These are phyloP conservation scores for Armadillidium nasatum DNA, from an alignment of 1,140 invertebrate species.

Conservation along the genomic window DNA sequence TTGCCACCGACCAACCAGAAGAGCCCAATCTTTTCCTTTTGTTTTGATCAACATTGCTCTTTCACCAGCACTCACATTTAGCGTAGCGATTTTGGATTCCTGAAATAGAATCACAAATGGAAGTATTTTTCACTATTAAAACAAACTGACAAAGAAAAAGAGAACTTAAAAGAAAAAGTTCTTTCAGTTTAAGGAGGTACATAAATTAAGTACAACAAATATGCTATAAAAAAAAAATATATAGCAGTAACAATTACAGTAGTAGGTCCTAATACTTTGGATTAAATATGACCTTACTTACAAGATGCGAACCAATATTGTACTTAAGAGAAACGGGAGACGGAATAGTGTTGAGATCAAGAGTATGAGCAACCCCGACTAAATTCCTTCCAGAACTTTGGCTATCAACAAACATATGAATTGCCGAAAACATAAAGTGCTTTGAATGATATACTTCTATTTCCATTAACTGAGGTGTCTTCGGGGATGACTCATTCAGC, in stretches of 20 bases:
- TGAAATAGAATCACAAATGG: neutral
- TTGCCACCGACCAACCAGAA: slow-evolving; percentile 23
- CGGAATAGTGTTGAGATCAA: slow-evolving; percentile 28
- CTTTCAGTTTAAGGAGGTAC: too few relatives aligned
- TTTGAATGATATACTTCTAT: slow-evolving; percentile 26
- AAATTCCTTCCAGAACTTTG: neutral
- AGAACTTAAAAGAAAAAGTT: too few relatives aligned
- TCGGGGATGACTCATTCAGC: slow-evolving; percentile 16
- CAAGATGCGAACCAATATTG: neutral
- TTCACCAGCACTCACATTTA: slow-evolving; percentile 18
- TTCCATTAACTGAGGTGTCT: slow-evolving; percentile 25
- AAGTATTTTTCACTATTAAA: too few relatives aligned
- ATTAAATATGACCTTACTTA: neutral
- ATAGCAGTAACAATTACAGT: too few relatives aligned
- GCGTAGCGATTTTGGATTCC: neutral
- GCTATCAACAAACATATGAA: slow-evolving; percentile 23
- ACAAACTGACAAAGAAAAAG: too few relatives aligned
- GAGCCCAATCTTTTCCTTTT: slow-evolving; percentile 23
- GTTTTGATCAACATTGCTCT: slow-evolving; percentile 23
- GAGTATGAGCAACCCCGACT: slow-evolving; percentile 21
- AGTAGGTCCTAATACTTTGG: too few relatives aligned
- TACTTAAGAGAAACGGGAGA: slow-evolving; percentile 14
- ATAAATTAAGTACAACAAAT: too few relatives aligned
- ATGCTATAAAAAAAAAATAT: too few relatives aligned
- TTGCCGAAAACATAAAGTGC: slow-evolving; percentile 20